phyloP scores from a whole-genome alignment of 2,888 invertebrate genomes.

The Rotaria macrura region DNA sequence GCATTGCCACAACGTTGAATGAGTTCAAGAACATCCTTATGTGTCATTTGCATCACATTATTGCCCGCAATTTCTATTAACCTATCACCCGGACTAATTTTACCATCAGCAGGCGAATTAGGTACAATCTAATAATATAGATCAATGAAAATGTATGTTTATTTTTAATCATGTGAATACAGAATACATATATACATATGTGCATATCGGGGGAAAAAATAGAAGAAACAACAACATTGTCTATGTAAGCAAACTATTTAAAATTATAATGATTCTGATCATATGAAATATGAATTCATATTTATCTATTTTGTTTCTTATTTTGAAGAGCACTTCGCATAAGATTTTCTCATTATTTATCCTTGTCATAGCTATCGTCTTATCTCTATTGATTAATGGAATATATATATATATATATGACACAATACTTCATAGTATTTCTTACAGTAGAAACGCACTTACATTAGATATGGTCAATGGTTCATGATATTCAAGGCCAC shows the following conservation, averaged over 20 bases:
- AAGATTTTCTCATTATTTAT: too few relatives aligned
- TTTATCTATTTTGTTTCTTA: too few relatives aligned
- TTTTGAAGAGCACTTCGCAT: too few relatives aligned
- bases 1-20: not conserved
- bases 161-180: not conserved
- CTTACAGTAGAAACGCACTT: slow-evolving; percentile 35
- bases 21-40: not conserved
- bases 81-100: not conserved
- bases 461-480: slow-evolving; percentile 47
- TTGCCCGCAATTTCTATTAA: not conserved
- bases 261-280: too few relatives aligned
- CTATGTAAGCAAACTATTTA: too few relatives aligned
- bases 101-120: not conserved
- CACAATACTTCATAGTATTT: too few relatives aligned
- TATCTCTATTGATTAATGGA: not conserved
- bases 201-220: too few relatives aligned
- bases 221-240: not conserved
- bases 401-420: too few relatives aligned
- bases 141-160: not conserved
- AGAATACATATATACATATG: not conserved
- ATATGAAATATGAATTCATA: too few relatives aligned
- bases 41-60: not conserved
- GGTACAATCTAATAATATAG: not conserved
- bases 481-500: slow-evolving; percentile 47
- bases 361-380: too few relatives aligned